Evolutionary conservation across 2,888 invertebrate genomes (phyloP).

Genomic region (Bellardia pandia): DNA sequence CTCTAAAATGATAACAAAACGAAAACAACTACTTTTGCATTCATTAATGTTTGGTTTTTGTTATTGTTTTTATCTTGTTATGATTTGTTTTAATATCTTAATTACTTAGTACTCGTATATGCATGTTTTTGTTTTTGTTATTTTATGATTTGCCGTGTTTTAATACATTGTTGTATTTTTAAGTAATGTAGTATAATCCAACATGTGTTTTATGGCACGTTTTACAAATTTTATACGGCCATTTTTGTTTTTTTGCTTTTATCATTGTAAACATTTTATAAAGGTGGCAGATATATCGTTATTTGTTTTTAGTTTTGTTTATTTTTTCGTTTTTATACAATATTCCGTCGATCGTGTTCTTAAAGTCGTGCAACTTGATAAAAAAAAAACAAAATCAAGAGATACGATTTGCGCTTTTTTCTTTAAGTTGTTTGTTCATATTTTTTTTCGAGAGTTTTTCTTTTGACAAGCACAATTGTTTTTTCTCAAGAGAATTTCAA

Average conservation of each 20-base stretch:
- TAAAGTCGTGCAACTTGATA: constrained; percentile 60
- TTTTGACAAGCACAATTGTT: constrained; percentile 30
- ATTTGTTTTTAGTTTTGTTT: constrained; percentile 10
- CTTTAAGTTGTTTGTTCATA: background rate
- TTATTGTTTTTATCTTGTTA: too few species aligned
- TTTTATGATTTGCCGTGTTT: background rate
- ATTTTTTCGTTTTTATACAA: constrained; percentile 17
- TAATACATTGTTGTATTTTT: constrained; percentile 2
- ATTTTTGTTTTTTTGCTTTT: constrained; percentile 56
- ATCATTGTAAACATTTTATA: constrained; percentile 53
- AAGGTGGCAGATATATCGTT: constrained; percentile 40
- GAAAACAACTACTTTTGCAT: too few species aligned
- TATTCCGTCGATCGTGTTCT: constrained; percentile 55
- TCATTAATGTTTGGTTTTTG: too few species aligned
- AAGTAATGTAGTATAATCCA: constrained; percentile 11
- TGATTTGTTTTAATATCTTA: constrained; percentile 16
- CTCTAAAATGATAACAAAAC: too few species aligned
- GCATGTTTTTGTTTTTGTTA: background rate
- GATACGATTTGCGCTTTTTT: background rate
- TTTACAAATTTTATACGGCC: constrained; percentile 64
- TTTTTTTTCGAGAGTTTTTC: constrained; percentile 33
- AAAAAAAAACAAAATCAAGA: constrained; percentile 31
- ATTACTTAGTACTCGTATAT: constrained; percentile 19
- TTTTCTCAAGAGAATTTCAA: constrained; percentile 57
- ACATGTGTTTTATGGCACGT: constrained; percentile 66